A percentile compares a stretch with the other conserved stretches of the same genome.
Conservation (phyloP, 2,888 invertebrate genomes). For the Phymatocera aterrima region DNA sequence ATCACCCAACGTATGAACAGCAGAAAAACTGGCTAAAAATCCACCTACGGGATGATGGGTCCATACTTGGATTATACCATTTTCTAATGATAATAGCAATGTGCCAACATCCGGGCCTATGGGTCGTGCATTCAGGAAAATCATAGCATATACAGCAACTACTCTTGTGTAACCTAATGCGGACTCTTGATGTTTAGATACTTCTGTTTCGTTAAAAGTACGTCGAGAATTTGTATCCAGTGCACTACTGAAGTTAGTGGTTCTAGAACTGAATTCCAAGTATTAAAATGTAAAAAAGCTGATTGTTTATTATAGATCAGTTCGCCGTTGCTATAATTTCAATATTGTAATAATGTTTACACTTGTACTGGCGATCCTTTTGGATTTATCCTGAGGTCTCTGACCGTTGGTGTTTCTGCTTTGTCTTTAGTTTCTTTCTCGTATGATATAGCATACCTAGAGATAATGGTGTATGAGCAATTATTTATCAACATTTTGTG, state of each 20-base stretch:
- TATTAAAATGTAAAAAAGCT: neutral
- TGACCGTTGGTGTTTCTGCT: neutral
- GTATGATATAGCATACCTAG: conserved; percentile 53
- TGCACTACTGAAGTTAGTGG: neutral
- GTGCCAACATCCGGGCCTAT: conserved; percentile 79
- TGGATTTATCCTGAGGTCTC: neutral
- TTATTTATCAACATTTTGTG: neutral
- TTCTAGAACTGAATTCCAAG: neutral
- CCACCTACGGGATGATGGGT: conserved; percentile 87
- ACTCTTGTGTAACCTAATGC: conserved; percentile 68
- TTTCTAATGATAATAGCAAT: conserved; percentile 84
- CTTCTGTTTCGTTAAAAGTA: neutral
- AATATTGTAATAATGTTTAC: neutral
- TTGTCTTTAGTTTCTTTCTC: conserved; percentile 50
- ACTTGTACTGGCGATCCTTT: neutral
- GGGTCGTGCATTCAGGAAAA: conserved; percentile 81
- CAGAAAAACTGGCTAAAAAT: conserved; percentile 82
- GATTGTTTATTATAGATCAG: no score
- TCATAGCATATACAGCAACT: conserved; percentile 81
- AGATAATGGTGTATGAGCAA: neutral
- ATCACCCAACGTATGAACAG: conserved; percentile 82
- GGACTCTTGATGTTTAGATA: conserved; percentile 49
- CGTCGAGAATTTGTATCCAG: neutral
- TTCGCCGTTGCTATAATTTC: no score
- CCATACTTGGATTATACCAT: conserved; percentile 88